Conservation (phyloP, 1,140 invertebrate species). For the Drosophila busckii region DNA sequence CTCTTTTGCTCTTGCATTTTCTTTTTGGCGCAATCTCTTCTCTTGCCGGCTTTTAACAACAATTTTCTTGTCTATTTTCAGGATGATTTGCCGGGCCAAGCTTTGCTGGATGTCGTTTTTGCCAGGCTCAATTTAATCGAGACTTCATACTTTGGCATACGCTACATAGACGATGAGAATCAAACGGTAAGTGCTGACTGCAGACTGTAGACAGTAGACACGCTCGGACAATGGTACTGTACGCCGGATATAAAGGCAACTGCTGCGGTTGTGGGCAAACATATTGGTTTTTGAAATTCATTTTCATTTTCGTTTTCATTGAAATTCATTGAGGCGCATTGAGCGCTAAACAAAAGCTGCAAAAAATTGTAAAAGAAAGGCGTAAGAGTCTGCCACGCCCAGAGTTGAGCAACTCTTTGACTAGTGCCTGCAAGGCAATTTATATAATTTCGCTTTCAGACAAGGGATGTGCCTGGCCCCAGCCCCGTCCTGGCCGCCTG, state of each 20-base stretch:
- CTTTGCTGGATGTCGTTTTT: slow-evolving; percentile 92
- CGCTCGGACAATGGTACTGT: background rate
- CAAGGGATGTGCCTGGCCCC: background rate
- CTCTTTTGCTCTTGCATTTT: slow-evolving; percentile 17
- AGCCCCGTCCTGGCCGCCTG: background rate
- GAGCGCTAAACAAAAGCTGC: slow-evolving; percentile 39
- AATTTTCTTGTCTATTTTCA: slow-evolving; percentile 82
- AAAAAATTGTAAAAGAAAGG: slow-evolving; percentile 49
- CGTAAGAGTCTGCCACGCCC: background rate
- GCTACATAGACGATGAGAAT: slow-evolving; percentile 91
- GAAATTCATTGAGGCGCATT: slow-evolving; percentile 65
- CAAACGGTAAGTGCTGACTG: slow-evolving; percentile 86
- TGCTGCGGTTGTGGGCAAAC: slow-evolving; percentile 36
- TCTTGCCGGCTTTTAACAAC: slow-evolving; percentile 51
- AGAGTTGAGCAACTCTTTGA: slow-evolving; percentile 55
- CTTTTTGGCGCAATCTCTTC: background rate
- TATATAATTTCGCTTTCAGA: slow-evolving; percentile 67
- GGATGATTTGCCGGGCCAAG: slow-evolving; percentile 91
- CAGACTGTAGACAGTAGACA: background rate
- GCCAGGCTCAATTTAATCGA: slow-evolving; percentile 93
- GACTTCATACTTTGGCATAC: slow-evolving; percentile 94
- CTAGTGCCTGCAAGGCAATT: slow-evolving; percentile 39
- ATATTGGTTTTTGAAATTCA: slow-evolving; percentile 77
- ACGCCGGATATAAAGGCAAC: slow-evolving; percentile 25
- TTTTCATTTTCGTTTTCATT: slow-evolving; percentile 77